Base-by-base conservation (phyloP, 2,888 invertebrate species). In the Brachyopa scutellaris region DNA sequence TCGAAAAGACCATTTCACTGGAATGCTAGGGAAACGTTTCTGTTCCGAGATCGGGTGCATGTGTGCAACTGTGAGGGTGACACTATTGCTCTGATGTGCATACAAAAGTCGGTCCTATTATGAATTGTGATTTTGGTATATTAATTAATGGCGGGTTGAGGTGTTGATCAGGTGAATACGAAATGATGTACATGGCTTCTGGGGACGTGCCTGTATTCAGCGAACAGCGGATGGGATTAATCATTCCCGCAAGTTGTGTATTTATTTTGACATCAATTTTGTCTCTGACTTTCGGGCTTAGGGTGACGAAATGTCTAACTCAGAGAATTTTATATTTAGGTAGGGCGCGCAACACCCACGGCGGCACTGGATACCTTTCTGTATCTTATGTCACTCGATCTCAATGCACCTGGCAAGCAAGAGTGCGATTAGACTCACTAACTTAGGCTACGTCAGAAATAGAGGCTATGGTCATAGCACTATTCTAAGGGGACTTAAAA, bases 171-270 rank as follows among this genome's bases (percentile, higher is more conserved):
- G 33, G 57, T 76, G 80, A 69, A 80, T 80, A 70, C 51, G 45
- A 45, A 80, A 80, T 76, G 45, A 80, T n/a, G n/a, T n/a, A n/a
- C n/a, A n/a, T n/a, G n/a, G 76, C 80, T 76, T 76, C 80, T 76
- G 69, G 29, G 36, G 66, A 59, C 19, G 17, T 29, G 17, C 33
- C n/a, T n/a, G 6, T 7, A n/a, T 21, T 31, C 31, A 11, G 8
- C 5, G 5, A 9, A 8, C 51, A 33, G 21, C 72, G 72, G 72
- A 72, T 72, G 53, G 42, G 17, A 62, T 53, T 53, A 62, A 72
- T 72, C 61, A 72, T 33, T 13, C 4, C 11, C n/a, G n/a, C 45
- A 19, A 29, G 53, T 19, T 29, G 15, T 55, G 55, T 26, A 36
- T 17, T 57, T 33, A 67, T 67, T 40, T 19, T 40, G 38, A 2